phyloP scores from a whole-genome alignment of 2,888 invertebrate genomes.

The Cerceris rybyensis region DNA sequence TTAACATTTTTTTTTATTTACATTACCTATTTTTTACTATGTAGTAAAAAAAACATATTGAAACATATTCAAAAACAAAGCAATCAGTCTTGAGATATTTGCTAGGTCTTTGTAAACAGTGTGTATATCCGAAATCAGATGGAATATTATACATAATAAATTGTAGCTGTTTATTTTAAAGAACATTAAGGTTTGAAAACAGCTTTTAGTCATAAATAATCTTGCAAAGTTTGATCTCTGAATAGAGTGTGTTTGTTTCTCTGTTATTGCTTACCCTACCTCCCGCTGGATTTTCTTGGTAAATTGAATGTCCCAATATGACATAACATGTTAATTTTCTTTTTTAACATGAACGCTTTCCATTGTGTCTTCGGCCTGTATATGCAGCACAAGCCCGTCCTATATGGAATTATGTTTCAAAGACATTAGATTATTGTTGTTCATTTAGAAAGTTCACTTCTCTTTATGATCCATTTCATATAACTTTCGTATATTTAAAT shows the following conservation, averaged over 20 bases:
- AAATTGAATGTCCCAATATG: conserved; percentile 81
- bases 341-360: conserved; percentile 59
- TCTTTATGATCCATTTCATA: conserved; percentile 37
- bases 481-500: conserved; percentile 28
- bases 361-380: conserved; percentile 57
- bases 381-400: conserved; percentile 77
- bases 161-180: conserved; percentile 34
- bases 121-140: conserved; percentile 10
- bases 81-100: conserved; percentile 9
- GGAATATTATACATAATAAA: conserved; percentile 30
- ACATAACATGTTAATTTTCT: conserved; percentile 68
- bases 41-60: too few relatives aligned
- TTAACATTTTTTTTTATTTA: too few relatives aligned
- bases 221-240: conserved; percentile 74
- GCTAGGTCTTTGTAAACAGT: conserved; percentile 23
- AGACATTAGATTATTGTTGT: conserved; percentile 70
- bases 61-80: too few relatives aligned
- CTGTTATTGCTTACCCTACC: conserved; percentile 82
- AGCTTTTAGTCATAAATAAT: conserved; percentile 58
- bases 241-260: conserved; percentile 80
- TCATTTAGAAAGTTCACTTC: conserved; percentile 45
- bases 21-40: too few relatives aligned
- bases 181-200: conserved; percentile 40
- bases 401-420: conserved; percentile 79
- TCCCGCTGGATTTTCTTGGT: conserved; percentile 82